Percentiles rank a stretch among this genome's conserved stretches.
Conservation (phyloP, 2,113 vertebrate genomes). For the Sminthopsis crassicaudata region DNA sequence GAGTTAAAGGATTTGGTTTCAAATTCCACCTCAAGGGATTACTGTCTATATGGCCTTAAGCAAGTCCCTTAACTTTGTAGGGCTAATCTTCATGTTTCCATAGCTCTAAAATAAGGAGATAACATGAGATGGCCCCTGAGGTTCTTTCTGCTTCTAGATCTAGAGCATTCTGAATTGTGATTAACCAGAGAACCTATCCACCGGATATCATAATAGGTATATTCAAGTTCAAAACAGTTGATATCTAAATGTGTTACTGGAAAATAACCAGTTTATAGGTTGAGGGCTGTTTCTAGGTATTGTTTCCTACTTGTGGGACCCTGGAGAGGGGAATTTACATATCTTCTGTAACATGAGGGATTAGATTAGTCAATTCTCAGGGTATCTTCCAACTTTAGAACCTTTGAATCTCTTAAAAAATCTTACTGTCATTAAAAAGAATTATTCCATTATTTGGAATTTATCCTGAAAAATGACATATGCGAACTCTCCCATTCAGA, state of each 20-base stretch:
- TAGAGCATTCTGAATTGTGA: not conserved
- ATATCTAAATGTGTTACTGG: not conserved
- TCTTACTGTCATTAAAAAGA: not conserved
- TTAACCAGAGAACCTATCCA: not conserved
- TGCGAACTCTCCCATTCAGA: not conserved
- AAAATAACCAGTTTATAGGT: not conserved
- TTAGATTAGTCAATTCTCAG: not conserved
- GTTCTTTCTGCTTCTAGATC: not conserved
- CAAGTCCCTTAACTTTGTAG: not conserved
- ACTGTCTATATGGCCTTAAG: not conserved
- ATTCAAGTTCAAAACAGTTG: not conserved
- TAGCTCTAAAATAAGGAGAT: not conserved
- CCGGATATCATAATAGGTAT: too few species aligned
- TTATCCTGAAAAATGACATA: not conserved
- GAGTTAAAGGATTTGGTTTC: not conserved
- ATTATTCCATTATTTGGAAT: not conserved
- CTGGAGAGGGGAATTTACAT: not conserved
- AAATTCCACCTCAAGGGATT: not conserved
- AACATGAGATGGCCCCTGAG: not conserved
- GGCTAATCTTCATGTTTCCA: not conserved
- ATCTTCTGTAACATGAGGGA: not conserved
- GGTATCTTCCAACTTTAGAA: too few species aligned
- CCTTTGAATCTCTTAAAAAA: not conserved
- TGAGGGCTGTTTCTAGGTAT: not conserved
- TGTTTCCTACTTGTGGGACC: not conserved